Evolutionary conservation across 1,140 invertebrate species (phyloP).

Genomic region (Lepeophtheirus salmonis): DNA sequence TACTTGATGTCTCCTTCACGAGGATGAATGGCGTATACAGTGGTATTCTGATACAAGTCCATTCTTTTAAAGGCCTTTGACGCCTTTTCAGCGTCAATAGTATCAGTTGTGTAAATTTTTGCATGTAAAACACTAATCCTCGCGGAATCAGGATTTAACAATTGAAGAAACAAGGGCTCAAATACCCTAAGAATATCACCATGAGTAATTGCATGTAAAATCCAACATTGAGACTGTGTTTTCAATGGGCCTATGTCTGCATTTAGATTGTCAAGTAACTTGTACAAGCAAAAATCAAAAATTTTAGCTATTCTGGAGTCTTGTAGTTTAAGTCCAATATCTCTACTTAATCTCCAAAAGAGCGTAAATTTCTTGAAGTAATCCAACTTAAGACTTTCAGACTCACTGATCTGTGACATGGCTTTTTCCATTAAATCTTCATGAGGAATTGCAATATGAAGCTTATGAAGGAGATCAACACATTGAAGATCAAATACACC

Average conservation of each 20-base stretch:
- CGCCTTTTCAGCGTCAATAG: constrained; percentile 26
- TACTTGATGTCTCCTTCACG: neutral
- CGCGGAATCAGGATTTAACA: constrained; percentile 60
- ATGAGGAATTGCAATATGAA: constrained; percentile 44
- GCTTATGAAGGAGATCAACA: constrained; percentile 45
- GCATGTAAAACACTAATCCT: constrained; percentile 67
- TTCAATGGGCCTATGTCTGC: constrained; percentile 38
- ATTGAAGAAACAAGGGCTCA: constrained; percentile 53
- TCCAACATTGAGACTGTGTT: constrained; percentile 47
- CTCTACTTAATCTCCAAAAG: constrained; percentile 17
- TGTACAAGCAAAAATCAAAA: constrained; percentile 42
- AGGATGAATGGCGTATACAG: neutral
- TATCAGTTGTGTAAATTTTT: constrained; percentile 47
- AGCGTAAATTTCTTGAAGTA: constrained; percentile 15
- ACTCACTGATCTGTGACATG: constrained; percentile 33
- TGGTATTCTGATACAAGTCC: neutral
- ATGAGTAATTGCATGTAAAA: constrained; percentile 47
- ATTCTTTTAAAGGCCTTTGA: constrained; percentile 3
- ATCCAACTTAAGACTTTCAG: constrained; percentile 27
- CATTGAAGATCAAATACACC: constrained; percentile 39
- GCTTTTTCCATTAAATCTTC: constrained; percentile 43
- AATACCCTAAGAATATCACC: constrained; percentile 56
- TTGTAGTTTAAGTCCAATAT: constrained; percentile 35
- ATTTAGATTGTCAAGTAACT: constrained; percentile 50
- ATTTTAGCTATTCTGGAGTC: neutral